Evolutionary conservation across 2,888 invertebrate species (phyloP), one percentile per base, ranked within the genome.

Genomic region (Gryllus longicercus): DNA sequence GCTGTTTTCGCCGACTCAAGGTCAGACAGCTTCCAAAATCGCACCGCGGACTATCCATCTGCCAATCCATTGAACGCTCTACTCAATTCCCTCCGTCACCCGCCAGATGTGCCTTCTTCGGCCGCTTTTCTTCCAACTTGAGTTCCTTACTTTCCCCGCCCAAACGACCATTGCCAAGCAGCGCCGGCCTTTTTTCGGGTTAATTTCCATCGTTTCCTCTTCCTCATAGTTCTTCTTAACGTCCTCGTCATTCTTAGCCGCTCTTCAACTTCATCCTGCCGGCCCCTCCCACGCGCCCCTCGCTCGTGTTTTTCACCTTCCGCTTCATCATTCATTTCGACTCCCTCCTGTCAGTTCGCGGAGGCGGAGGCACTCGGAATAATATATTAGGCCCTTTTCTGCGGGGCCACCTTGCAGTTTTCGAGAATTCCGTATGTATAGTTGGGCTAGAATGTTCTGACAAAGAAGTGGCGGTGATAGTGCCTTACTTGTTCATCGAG

Each of bases 141-240:
- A 63, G 63, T n/a, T 18, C 63, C 63, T n/a, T 63, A 14, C n/a
- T 16, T 18, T 18, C 63, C 11, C n/a, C 63, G 63, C 4, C 63
- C 14, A 12, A n/a, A 18, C 63, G 63, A n/a, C 63, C 63, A 63
- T 63, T 16, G 38, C 63, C 63, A 16, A 11, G 38, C 63, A 63
- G 63, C 63, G 11, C 63, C 16, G n/a, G 0, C 63, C 63, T 63
- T 63, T 63, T n/a, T n/a, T 5, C 63, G 63, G 63, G 63, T 63
- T 63, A 63, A 63, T 63, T 63, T n/a, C 63, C 63, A 63, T n/a
- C 63, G 63, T 63, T 63, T 63, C 63, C 63, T 63, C 63, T 63
- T 63, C 63, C n/a, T 63, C 63, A 3, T 63, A 63, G 16, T 63
- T 38, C 38, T 63, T 63, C 63, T n/a, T 14, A 63, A n/a, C 63